Base-by-base conservation (phyloP, 1,140 invertebrate species). In the Drosophila bifasciata region DNA sequence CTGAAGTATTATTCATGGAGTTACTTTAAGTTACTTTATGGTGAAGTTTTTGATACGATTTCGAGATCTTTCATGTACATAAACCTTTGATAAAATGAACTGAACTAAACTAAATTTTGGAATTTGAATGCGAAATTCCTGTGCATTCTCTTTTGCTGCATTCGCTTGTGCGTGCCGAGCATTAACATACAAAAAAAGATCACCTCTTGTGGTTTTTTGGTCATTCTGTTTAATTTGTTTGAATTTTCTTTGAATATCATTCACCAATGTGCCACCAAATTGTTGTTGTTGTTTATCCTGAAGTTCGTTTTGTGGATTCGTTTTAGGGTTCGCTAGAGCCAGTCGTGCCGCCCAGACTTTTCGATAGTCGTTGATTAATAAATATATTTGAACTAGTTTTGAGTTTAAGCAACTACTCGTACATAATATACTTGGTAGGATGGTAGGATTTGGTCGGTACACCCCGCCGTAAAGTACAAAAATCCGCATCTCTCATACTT, bases 331-430 rank as follows among this genome's bases (percentile, higher is more conserved):
- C 36, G 52, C 39, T 67, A 57, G 49, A 56, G 28, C 36, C 17
- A 49, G 17, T 64, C 32, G 46, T 50, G 46, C 44, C 64, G 53
- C 55, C 58, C 66, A 46, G 16, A 39, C 56, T 51, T 43, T 48
- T 79, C 74, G 78, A 76, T 78, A 77, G 70, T 86, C 83, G 39
- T 58, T 76, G 50, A 76, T 71, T 88, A 88, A 88, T 88, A 88
- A 86, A 88, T 83, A 88, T 83, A 88, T 88, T 88, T 88, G 83
- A 88, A 88, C 83, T 88, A 88, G 79, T 88, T 77, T 88, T 83
- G 79, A 88, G 83, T 83, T 80, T 76, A 19, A 45, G 68, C 67
- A 49, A 75, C 76, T 72, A 67, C 50, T 16, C 44, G 41, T 60
- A 36, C 49, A 64, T 67, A 68, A 79, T 83, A 71, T 71, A 62